A percentile compares a stretch with the other conserved stretches of the same genome.
These are phyloP conservation scores for Halictus rubicundus DNA, from an alignment of 1,140 invertebrate species.

Conservation along the genomic window DNA sequence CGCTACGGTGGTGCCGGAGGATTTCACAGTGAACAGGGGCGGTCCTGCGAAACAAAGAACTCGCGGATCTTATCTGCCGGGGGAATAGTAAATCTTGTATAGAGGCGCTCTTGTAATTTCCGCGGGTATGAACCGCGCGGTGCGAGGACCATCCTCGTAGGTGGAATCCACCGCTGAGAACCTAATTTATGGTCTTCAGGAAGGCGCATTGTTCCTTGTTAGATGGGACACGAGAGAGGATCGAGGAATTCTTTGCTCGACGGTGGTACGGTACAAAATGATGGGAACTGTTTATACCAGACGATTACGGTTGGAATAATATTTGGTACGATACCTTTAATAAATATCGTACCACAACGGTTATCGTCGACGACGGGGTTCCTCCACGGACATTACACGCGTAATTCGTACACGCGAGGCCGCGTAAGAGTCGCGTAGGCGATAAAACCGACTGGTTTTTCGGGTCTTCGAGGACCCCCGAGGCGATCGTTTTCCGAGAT, in stretches of 20 bases:
- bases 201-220: neutral
- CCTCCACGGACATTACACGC: neutral
- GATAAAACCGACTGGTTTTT: neutral
- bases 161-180: neutral
- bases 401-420: neutral
- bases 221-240: neutral
- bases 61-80: conserved; percentile 13
- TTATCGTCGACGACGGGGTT: too few species aligned
- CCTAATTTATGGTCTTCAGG: neutral
- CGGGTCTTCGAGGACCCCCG: neutral
- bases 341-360: too few species aligned
- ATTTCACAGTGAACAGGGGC: conserved; percentile 10
- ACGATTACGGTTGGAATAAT: neutral
- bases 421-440: neutral
- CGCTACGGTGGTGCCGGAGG: conserved; percentile 17
- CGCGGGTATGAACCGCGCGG: neutral
- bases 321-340: neutral
- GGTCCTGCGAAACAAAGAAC: conserved; percentile 28
- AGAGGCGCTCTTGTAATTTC: conserved; percentile 16
- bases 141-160: neutral
- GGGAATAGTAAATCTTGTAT: conserved; percentile 28
- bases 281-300: neutral
- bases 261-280: neutral
- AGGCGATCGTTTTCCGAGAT: neutral
- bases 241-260: neutral